Conservation (phyloP, 2,113 vertebrate species). For the Thunnus thynnus region DNA sequence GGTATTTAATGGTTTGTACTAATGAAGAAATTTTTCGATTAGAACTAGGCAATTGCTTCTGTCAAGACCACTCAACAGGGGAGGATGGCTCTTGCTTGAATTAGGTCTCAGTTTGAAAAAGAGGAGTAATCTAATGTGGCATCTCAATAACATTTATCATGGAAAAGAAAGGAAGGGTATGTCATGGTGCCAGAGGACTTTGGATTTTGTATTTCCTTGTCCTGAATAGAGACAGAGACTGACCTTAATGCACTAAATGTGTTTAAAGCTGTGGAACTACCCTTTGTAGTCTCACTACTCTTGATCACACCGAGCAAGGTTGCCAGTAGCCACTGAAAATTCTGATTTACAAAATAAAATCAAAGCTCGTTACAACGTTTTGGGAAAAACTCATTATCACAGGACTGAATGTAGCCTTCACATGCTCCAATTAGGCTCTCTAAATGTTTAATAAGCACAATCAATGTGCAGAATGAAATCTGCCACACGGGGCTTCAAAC, state of each 20-base stretch:
- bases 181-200: conserved; percentile 23
- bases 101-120: conserved; percentile 74
- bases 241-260: conserved; percentile 17
- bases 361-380: conserved; percentile 36
- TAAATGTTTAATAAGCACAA: conserved; percentile 78
- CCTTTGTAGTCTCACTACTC: not conserved
- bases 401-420: conserved; percentile 45
- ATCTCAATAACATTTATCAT: conserved; percentile 75
- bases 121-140: conserved; percentile 76
- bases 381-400: conserved; percentile 40
- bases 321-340: not conserved
- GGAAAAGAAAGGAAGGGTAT: conserved; percentile 43
- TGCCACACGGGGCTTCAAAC: conserved; percentile 55
- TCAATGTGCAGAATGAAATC: conserved; percentile 62
- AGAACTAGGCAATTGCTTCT: conserved; percentile 82
- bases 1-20: conserved; percentile 68
- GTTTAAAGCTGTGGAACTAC: conserved; percentile 14
- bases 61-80: conserved; percentile 76
- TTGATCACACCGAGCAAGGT: conserved; percentile 16
- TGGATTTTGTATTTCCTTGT: conserved; percentile 35
- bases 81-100: conserved; percentile 69
- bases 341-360: conserved; percentile 40
- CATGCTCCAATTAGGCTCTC: conserved; percentile 68
- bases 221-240: not conserved
- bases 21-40: conserved; percentile 79